phyloP scores from a whole-genome alignment of 2,797 vertebrate species.

The Numenius phaeopus region DNA sequence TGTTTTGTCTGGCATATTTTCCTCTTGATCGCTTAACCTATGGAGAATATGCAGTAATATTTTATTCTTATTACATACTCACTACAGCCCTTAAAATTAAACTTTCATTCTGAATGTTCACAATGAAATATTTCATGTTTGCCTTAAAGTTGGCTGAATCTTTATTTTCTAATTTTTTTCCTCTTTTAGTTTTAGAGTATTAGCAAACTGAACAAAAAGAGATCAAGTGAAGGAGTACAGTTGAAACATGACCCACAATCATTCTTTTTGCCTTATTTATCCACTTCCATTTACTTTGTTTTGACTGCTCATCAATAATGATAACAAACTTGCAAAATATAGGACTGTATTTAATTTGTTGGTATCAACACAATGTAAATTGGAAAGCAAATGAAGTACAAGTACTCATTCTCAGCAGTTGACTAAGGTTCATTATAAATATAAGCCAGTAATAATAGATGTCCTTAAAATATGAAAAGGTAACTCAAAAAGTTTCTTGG shows the following conservation, averaged over 20 bases:
- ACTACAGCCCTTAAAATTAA: neutral
- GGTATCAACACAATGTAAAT: neutral
- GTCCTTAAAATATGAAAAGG: neutral
- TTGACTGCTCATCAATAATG: neutral
- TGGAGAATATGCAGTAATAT: neutral
- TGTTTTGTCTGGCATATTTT: constrained; percentile 4
- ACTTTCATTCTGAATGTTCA: neutral
- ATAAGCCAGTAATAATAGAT: neutral
- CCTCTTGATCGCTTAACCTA: neutral
- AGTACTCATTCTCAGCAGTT: neutral
- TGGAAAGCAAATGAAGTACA: constrained; percentile 2
- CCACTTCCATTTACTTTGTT: constrained; percentile 5
- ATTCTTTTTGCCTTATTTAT: neutral
- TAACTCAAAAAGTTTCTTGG: neutral
- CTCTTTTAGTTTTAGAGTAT: neutral
- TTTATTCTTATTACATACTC: neutral
- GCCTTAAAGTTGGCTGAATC: neutral
- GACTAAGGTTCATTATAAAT: neutral
- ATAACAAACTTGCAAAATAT: neutral
- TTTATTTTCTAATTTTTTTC: neutral
- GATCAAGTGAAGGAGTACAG: neutral
- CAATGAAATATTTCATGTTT: neutral
- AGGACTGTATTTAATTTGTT: neutral
- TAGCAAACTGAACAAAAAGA: neutral
- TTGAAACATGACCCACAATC: neutral